These are phyloP conservation scores for Meandrusa payeni DNA, from an alignment of 2,888 invertebrate genomes.

Conservation along the genomic window DNA sequence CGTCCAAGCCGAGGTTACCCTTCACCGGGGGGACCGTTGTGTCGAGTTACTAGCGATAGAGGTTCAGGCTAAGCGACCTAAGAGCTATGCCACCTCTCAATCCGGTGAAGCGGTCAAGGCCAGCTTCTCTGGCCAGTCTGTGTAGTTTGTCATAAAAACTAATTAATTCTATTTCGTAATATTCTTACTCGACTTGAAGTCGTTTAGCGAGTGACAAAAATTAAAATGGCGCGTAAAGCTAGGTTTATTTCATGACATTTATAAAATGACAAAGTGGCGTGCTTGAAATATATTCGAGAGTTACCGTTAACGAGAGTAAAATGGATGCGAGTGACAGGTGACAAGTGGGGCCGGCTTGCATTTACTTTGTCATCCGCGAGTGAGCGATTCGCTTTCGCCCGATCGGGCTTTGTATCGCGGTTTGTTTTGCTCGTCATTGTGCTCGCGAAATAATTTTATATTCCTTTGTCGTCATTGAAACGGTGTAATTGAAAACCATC, in stretches of 20 bases:
- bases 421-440: slow-evolving; percentile 11
- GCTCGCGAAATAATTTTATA: slow-evolving; percentile 15
- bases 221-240: no score
- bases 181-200: no score
- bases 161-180: no score
- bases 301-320: slow-evolving; percentile 26
- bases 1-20: no score
- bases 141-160: no score
- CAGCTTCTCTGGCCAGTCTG: no score
- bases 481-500: slow-evolving; percentile 12
- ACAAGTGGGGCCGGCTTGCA: slow-evolving; percentile 21
- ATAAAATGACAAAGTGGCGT: slow-evolving; percentile 20
- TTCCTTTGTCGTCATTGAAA: slow-evolving; percentile 6
- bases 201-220: no score
- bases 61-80: no score
- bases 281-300: slow-evolving; percentile 22
- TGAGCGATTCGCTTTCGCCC: slow-evolving; percentile 21
- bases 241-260: neutral
- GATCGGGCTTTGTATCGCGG: slow-evolving; percentile 4
- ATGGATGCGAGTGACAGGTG: slow-evolving; percentile 24
- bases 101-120: no score
- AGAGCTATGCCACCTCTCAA: no score
- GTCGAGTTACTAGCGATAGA: no score
- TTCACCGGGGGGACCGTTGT: no score
- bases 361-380: slow-evolving; percentile 21